Conservation (phyloP, 64 coral and sea anemone genomes). For the Dendrophyllia cribrosa region DNA sequence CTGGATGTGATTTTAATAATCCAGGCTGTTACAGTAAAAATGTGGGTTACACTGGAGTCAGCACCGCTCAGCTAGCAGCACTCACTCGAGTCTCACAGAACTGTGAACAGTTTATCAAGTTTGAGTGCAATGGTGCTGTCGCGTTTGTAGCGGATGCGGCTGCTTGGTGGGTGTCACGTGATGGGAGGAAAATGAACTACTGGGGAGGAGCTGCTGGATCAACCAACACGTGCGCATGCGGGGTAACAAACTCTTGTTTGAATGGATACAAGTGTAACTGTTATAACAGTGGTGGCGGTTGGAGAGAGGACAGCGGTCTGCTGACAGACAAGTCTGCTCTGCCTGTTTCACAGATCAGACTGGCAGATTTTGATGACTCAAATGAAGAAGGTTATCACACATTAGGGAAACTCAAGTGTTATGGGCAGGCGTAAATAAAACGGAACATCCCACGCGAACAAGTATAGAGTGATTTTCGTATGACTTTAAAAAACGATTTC, state of each 20-base stretch:
- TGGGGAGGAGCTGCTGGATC: background rate
- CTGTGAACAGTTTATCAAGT: conserved; percentile 73
- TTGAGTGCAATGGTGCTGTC: conserved; percentile 19
- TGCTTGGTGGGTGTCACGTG: conserved; percentile 32
- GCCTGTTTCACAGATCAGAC: background rate
- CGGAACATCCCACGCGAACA: no score
- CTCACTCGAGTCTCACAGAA: conserved; percentile 29
- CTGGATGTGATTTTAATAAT: background rate
- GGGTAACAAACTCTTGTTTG: conserved; percentile 4
- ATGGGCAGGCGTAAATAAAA: background rate
- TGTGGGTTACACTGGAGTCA: conserved; percentile 21
- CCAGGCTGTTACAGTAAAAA: conserved; percentile 11
- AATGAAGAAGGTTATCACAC: conserved; percentile 8
- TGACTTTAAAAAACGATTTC: no score
- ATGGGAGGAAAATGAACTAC: background rate
- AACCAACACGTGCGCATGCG: background rate
- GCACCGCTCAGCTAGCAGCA: conserved; percentile 8
- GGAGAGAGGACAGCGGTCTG: conserved; percentile 42
- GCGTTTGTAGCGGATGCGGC: accelerated
- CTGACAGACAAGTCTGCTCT: conserved; percentile 24
- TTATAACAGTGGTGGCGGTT: background rate
- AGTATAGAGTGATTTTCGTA: no score
- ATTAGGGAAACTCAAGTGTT: conserved; percentile 37
- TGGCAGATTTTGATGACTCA: background rate
- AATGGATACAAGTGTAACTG: background rate